These are phyloP conservation scores for Bombus sibiricus DNA, from an alignment of 1,140 invertebrate species.

Conservation along the genomic window DNA sequence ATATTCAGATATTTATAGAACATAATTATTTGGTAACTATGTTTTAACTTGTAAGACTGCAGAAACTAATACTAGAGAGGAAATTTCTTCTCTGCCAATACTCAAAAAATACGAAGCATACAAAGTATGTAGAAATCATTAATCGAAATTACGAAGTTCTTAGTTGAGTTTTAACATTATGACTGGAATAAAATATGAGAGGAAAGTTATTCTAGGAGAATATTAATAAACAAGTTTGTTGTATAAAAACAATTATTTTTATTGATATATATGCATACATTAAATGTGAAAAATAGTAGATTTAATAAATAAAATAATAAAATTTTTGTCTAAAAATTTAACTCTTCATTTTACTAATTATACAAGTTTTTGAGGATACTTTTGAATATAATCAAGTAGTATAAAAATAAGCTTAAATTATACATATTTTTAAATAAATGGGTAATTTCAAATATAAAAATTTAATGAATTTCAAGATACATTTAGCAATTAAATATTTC, in stretches of 20 bases:
- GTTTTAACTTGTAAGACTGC: not conserved
- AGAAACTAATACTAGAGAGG: not conserved
- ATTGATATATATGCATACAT: constrained; percentile 32
- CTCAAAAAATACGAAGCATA: not conserved
- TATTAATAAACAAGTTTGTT: constrained; percentile 30
- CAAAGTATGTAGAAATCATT: not conserved
- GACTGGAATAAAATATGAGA: not conserved
- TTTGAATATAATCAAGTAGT: constrained; percentile 10
- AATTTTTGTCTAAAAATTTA: constrained; percentile 33
- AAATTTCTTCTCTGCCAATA: no score
- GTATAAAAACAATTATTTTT: constrained; percentile 54
- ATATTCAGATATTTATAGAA: not conserved
- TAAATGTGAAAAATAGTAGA: constrained; percentile 22
- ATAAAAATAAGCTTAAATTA: constrained; percentile 32
- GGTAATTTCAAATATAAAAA: not conserved
- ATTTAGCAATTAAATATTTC: not conserved
- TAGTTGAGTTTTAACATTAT: not conserved
- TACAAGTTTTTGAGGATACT: not conserved
- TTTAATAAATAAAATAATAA: constrained; percentile 24
- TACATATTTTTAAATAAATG: constrained; percentile 19
- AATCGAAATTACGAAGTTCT: not conserved
- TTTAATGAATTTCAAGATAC: not conserved
- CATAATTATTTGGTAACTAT: not conserved
- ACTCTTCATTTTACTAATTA: not conserved
- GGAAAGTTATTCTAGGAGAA: not conserved